These are phyloP conservation scores for Tympanoctomys barrerae DNA, from an alignment of 2,797 vertebrate species.

Conservation along the genomic window DNA sequence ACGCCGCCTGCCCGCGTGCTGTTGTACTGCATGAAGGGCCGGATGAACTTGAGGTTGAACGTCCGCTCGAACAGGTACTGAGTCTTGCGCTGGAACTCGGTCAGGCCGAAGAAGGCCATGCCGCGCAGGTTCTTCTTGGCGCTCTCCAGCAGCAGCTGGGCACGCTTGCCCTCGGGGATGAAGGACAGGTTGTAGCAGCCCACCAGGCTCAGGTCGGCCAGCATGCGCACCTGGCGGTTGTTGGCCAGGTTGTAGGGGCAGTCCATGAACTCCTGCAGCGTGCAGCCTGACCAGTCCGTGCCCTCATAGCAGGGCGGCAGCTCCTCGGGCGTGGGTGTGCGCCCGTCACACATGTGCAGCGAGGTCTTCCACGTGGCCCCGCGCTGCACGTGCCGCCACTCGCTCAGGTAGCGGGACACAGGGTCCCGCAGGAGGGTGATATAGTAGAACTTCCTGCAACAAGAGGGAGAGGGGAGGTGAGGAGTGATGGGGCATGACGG, in stretches of 20 bases:
- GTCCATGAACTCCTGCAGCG: slow-evolving; percentile 98
- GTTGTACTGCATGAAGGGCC: slow-evolving; percentile 99
- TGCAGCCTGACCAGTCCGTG: slow-evolving; percentile 98
- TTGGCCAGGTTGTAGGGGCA: slow-evolving; percentile 98
- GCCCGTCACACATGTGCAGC: slow-evolving; percentile 98
- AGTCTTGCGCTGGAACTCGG: slow-evolving; percentile 99
- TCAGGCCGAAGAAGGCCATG: slow-evolving; percentile 99
- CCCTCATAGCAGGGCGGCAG: slow-evolving; percentile 98
- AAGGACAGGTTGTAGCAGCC: slow-evolving; percentile 99
- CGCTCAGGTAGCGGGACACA: slow-evolving; percentile 98
- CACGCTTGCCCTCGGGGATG: slow-evolving; percentile 96
- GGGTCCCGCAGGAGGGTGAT: slow-evolving; percentile 98
- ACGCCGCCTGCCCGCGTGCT: slow-evolving; percentile 97
- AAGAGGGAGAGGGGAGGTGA: slow-evolving; percentile 44
- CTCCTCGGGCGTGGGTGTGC: slow-evolving; percentile 97
- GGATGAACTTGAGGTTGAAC: slow-evolving; percentile 98
- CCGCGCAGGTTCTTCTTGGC: slow-evolving; percentile 99
- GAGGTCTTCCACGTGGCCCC: slow-evolving; percentile 99
- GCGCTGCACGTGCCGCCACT: slow-evolving; percentile 98
- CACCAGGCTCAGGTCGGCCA: slow-evolving; percentile 97
- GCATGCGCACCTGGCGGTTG: slow-evolving; percentile 98
- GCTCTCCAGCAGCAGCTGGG: slow-evolving; percentile 97
- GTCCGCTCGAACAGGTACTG: slow-evolving; percentile 99
- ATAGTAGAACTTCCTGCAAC: slow-evolving; percentile 97
- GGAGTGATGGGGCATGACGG: neutral